phyloP scores from a whole-genome alignment of 2,888 invertebrate species.

The Catocala nupta region DNA sequence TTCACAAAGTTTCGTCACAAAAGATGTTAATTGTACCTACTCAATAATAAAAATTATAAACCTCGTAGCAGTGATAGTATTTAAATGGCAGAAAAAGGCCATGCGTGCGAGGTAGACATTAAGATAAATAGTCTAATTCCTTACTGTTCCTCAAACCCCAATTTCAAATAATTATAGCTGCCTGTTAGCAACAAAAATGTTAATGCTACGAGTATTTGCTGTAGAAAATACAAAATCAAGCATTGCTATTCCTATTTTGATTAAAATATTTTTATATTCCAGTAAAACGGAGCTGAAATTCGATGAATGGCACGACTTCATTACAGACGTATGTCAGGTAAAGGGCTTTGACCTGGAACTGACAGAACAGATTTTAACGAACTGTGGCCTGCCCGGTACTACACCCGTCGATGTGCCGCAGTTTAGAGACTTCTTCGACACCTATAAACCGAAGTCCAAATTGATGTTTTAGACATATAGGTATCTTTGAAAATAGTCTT shows the following conservation, averaged over 20 bases:
- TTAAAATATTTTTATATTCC: slow-evolving; percentile 26
- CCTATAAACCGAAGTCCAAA: slow-evolving; percentile 55
- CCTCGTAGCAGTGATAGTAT: no score
- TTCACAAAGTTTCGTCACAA: no score
- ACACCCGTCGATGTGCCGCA: slow-evolving; percentile 55
- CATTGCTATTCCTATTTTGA: slow-evolving; percentile 3
- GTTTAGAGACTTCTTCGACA: slow-evolving; percentile 62
- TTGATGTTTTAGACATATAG: slow-evolving; percentile 15
- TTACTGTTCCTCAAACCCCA: no score
- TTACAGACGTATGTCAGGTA: slow-evolving; percentile 54
- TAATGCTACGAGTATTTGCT: no score
- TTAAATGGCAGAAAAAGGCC: no score
- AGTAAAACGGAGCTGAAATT: slow-evolving; percentile 61
- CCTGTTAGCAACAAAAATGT: no score
- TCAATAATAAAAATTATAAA: no score
- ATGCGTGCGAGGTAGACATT: no score
- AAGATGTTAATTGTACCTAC: no score
- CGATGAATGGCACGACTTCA: slow-evolving; percentile 59
- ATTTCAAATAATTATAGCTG: no score
- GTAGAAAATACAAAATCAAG: no score
- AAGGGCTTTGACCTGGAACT: slow-evolving; percentile 50
- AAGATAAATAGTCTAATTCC: no score
- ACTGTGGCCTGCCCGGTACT: slow-evolving; percentile 63
- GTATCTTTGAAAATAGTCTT: slow-evolving; percentile 1
- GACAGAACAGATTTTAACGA: slow-evolving; percentile 50